These are phyloP conservation scores for Strigops habroptila DNA, from an alignment of 2,113 vertebrate genomes.

Conservation along the genomic window DNA sequence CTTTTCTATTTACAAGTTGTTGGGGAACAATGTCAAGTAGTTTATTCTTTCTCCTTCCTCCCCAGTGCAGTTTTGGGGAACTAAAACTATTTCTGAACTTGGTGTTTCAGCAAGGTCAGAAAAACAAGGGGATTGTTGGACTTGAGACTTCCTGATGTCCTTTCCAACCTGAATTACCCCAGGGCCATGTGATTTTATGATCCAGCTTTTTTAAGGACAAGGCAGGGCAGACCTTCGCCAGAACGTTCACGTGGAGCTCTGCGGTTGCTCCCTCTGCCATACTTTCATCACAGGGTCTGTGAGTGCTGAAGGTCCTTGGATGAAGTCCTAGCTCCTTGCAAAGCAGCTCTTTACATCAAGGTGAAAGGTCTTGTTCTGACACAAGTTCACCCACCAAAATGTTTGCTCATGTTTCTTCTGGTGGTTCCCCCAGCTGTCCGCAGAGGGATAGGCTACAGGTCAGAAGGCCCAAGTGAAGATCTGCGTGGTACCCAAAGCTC, in stretches of 20 bases:
- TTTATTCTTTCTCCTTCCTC: background rate
- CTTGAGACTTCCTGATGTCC: background rate
- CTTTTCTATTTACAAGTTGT: background rate
- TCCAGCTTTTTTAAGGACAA: background rate
- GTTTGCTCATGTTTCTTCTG: background rate
- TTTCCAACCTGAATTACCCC: background rate
- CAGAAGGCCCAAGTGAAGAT: background rate
- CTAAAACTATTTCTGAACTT: background rate
- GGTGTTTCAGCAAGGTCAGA: background rate
- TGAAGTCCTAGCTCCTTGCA: background rate
- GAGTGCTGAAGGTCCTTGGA: background rate
- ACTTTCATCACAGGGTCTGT: background rate
- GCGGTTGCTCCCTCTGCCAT: background rate
- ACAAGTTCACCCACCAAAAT: background rate
- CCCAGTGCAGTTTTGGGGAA: background rate
- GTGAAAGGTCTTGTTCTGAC: background rate
- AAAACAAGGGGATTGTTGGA: background rate
- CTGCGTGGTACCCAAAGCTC: background rate
- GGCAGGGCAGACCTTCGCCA: background rate
- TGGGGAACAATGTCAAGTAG: background rate
- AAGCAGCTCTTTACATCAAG: background rate
- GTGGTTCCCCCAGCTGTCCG: background rate
- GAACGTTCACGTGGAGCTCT: background rate
- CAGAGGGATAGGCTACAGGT: background rate
- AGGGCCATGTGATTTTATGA: background rate